Evolutionary conservation across 1,140 invertebrate genomes (phyloP), one percentile per base, ranked within the genome.

Genomic region (Drosophila trapezifrons): DNA sequence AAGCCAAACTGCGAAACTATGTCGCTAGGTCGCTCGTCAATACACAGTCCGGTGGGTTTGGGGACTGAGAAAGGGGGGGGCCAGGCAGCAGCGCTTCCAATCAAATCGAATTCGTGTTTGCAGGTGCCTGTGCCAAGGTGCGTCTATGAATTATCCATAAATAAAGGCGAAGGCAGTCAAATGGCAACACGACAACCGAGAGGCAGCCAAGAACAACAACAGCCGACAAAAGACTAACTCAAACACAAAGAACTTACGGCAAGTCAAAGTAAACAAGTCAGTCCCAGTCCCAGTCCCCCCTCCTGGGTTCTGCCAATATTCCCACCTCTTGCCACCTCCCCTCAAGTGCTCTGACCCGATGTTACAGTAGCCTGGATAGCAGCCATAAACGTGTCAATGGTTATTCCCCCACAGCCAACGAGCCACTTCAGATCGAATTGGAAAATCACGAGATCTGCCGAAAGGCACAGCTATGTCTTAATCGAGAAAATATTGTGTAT

Each of bases 141-240:
- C 83, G 82, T 85, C 83, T 73, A 80, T 78, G 56, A 78, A 78
- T 78, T 85, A 78, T 78, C 81, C 81, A 85, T 77, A 85, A 85
- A 85, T 75, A 78, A 77, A 47, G 60, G 40, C 64, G 67, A 66
- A 82, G 54, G 54, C 58, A 83, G 80, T 67, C 73, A 83, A 83
- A 83, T 66, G 65, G 55, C 80, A 86, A 74, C 65, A 80, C 45
- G 57, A 37, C 57, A 60, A 27, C 58, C 17, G 7, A 20, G 18
- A 27, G 51, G 22, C 52, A 40, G 6, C 20, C 37, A 57, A 43
- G 27, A 43, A 9, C 18, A 58, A 35, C 37, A 66, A 78, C 58
- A 56, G 46, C 42, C 45, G 18, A 56, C 73, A 62, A 66, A 25
- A 57, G 52, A 58, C 69, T 49, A 58, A 72, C 42, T 71, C 69